Percentiles rank a stretch among this genome's conserved stretches.
Evolutionary conservation across 1,140 invertebrate species (phyloP).

Genomic region (Lepidurus couesii): DNA sequence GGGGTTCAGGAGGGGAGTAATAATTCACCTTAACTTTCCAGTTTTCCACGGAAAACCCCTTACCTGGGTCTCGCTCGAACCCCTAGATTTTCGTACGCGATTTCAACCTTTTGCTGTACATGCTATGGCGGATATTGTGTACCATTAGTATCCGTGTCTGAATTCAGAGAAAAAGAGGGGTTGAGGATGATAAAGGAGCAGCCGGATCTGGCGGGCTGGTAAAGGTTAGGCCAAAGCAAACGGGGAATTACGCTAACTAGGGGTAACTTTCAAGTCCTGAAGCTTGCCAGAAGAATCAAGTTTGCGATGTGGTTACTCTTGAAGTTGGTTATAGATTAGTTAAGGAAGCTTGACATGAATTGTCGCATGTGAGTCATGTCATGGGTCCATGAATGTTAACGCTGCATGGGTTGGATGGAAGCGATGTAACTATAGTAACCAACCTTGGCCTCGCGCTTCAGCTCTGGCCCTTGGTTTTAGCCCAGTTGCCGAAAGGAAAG

Average conservation of each 20-base stretch:
- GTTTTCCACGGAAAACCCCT: neutral
- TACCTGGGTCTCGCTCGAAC: neutral
- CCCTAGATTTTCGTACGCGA: constrained; percentile 2
- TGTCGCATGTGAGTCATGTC: neutral
- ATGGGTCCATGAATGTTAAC: constrained; percentile 14
- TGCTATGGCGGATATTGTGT: constrained; percentile 17
- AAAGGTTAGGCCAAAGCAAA: neutral
- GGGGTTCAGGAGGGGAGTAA: neutral
- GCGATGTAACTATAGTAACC: constrained; percentile 5
- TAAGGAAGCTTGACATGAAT: neutral
- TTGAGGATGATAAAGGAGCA: neutral
- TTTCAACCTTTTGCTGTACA: neutral
- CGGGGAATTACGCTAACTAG: neutral
- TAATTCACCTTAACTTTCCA: constrained; percentile 2
- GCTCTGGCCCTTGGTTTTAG: neutral
- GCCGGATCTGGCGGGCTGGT: neutral
- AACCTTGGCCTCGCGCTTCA: neutral
- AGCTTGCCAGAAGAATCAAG: too few species aligned
- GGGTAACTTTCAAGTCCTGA: neutral
- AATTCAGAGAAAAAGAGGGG: neutral
- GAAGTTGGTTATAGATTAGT: neutral
- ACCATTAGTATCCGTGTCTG: neutral
- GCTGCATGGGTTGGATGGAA: neutral
- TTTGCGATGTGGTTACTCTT: neutral
- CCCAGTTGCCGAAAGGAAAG: constrained; percentile 2